phyloP scores from a whole-genome alignment of 30 jellyfish, hydroid and myxozoan genomes.

The Catostylus mosaicus region DNA sequence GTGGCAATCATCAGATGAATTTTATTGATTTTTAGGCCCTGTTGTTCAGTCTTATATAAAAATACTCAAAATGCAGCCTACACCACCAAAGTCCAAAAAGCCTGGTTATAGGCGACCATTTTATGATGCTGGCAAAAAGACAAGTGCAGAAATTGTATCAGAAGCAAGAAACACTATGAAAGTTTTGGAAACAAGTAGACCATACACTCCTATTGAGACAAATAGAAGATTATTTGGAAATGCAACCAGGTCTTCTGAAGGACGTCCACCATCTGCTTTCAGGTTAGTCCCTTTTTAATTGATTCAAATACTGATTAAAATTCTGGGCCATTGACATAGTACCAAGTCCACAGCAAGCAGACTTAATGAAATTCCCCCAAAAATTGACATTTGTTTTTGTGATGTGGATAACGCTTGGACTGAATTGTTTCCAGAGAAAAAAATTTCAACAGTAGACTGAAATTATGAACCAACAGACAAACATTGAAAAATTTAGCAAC shows the following conservation, averaged over 20 bases:
- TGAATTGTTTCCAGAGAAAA: too few species aligned
- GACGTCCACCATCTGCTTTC: constrained; percentile 87
- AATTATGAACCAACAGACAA: too few species aligned
- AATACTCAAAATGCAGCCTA: constrained; percentile 76
- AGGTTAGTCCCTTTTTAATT: constrained; percentile 44
- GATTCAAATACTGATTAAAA: too few species aligned
- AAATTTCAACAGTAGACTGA: too few species aligned
- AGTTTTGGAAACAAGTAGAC: constrained; percentile 83
- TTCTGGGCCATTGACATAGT: too few species aligned
- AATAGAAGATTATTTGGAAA: constrained; percentile 63
- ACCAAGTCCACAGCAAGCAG: too few species aligned
- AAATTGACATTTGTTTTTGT: too few species aligned
- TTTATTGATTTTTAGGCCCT: not conserved
- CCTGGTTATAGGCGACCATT: constrained; percentile 79
- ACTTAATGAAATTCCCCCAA: too few species aligned
- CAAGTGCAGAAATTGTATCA: constrained; percentile 95
- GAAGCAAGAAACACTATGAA: constrained; percentile 94
- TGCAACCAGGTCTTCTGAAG: constrained; percentile 44
- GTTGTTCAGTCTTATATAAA: not conserved
- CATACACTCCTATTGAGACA: constrained; percentile 91
- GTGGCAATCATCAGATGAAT: too few species aligned
- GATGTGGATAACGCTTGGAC: too few species aligned
- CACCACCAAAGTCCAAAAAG: constrained; percentile 88
- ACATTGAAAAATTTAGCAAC: too few species aligned
- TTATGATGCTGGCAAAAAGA: constrained; percentile 82